Conservation (phyloP, 2,888 invertebrate species). For the Phasia obesa region DNA sequence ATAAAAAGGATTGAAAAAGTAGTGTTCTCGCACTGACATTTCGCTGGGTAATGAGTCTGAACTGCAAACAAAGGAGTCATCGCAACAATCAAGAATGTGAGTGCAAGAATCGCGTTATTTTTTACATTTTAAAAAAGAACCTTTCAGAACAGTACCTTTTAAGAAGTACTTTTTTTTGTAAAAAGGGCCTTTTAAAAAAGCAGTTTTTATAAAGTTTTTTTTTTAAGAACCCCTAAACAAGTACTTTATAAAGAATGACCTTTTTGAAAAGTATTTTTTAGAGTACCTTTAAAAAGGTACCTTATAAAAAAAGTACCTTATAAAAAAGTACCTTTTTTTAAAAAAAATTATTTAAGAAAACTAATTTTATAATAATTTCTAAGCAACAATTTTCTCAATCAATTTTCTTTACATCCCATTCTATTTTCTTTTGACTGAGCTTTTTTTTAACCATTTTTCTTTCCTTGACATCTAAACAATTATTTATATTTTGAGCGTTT, state of each 20-base stretch:
- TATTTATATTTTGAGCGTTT: conserved; percentile 46
- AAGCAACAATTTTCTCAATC: neutral
- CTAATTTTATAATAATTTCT: too few species aligned
- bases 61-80: too few species aligned
- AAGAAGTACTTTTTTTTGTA: neutral
- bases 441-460: neutral
- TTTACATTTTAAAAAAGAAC: neutral
- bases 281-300: too few species aligned
- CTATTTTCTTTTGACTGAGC: neutral
- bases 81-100: too few species aligned
- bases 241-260: too few species aligned
- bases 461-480: conserved; percentile 48
- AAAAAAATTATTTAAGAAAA: too few species aligned
- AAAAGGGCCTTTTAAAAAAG: neutral
- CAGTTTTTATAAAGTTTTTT: neutral
- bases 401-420: neutral
- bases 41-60: too few species aligned
- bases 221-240: too few species aligned
- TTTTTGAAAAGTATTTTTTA: neutral
- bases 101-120: too few species aligned
- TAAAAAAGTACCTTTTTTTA: too few species aligned
- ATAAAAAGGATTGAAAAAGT: too few species aligned
- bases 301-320: neutral
- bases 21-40: too few species aligned
- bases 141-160: neutral